phyloP scores from a whole-genome alignment of 1,140 invertebrate genomes.

The Pseudomyrmex dendroicus region DNA sequence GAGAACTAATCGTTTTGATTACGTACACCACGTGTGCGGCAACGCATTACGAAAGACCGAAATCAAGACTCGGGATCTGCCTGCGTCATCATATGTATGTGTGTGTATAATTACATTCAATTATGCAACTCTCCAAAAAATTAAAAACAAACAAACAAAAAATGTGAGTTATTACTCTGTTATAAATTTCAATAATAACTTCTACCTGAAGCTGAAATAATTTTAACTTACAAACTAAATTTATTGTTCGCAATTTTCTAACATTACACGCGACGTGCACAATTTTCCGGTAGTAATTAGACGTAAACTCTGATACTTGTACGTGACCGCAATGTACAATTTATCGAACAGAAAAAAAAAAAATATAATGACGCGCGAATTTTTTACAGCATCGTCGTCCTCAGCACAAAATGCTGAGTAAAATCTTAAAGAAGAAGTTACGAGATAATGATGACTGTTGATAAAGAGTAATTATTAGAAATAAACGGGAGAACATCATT shows the following conservation, averaged over 20 bases:
- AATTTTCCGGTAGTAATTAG: conserved; percentile 12
- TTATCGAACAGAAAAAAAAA: conserved; percentile 33
- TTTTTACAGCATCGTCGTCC: background rate
- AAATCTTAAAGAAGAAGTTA: conserved; percentile 13
- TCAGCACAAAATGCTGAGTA: conserved; percentile 23
- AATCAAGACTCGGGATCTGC: conserved; percentile 41
- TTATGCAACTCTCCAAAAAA: background rate
- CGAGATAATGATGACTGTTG: background rate
- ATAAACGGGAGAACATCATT: background rate
- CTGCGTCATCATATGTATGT: background rate
- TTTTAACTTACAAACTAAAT: background rate
- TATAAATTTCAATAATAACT: background rate
- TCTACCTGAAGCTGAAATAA: background rate
- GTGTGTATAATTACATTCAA: conserved; percentile 39
- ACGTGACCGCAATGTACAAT: conserved; percentile 8
- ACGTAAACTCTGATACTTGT: background rate
- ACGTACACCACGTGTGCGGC: conserved; percentile 45
- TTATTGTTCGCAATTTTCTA: conserved; percentile 10
- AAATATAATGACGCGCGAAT: conserved; percentile 5
- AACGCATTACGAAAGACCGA: conserved; percentile 63
- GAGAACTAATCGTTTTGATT: conserved; percentile 57
- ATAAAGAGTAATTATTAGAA: background rate
- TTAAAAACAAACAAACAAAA: background rate
- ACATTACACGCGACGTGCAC: background rate
- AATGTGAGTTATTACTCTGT: background rate